Evolutionary conservation across 2,888 invertebrate genomes (phyloP).

Genomic region (Frankliniella intonsa): DNA sequence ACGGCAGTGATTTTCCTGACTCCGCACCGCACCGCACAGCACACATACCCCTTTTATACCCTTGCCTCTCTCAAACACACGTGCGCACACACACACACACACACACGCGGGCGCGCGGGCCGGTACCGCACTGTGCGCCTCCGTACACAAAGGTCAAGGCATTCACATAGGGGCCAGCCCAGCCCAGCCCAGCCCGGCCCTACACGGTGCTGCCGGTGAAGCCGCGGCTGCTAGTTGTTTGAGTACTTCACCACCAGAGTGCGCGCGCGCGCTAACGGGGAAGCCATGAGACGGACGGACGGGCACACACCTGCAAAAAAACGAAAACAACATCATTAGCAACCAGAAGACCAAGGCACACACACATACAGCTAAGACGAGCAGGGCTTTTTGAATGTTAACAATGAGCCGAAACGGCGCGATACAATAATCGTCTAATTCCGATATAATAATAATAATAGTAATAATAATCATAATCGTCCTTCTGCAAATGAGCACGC

Average conservation of each 20-base stretch:
- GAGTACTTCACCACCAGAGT: background rate
- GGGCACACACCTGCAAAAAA: conserved; percentile 7
- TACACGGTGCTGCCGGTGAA: no score
- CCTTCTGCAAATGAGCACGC: background rate
- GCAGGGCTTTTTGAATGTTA: no score
- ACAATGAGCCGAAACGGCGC: no score
- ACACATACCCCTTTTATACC: no score
- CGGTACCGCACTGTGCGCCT: background rate
- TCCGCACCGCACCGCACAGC: no score
- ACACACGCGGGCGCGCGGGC: background rate
- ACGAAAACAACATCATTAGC: background rate
- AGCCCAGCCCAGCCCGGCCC: background rate
- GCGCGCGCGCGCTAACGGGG: background rate
- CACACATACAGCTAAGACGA: no score
- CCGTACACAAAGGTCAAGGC: background rate
- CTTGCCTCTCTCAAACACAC: background rate
- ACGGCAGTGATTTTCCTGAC: no score
- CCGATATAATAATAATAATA: background rate
- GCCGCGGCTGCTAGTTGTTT: no score
- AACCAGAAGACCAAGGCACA: no score
- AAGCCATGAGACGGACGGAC: background rate
- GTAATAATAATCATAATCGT: background rate
- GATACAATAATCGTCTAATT: background rate
- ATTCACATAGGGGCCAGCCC: background rate
- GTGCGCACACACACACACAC: background rate